A percentile compares a stretch with the other conserved stretches of the same genome.
These are phyloP conservation scores for Tichodroma muraria DNA, from an alignment of 2,113 vertebrate genomes.

Conservation along the genomic window DNA sequence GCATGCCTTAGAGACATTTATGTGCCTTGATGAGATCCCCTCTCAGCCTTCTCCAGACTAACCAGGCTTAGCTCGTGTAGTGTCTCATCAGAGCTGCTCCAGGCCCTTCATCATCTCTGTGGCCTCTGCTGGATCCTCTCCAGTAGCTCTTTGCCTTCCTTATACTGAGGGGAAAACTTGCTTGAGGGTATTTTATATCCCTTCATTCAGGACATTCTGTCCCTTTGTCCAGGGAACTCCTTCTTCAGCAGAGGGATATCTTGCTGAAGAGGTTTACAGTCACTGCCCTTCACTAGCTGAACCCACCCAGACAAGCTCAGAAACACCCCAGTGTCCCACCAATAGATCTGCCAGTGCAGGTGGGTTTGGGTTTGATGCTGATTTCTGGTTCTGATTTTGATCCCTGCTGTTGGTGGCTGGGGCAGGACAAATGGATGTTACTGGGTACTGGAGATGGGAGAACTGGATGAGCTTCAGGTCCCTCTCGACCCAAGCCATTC, in stretches of 20 bases:
- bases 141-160: background rate
- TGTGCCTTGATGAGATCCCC: background rate
- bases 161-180: background rate
- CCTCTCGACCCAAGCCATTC: background rate
- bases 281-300: rapidly evolving
- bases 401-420: rapidly evolving
- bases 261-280: background rate
- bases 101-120: background rate
- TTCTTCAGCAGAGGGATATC: background rate
- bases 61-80: background rate
- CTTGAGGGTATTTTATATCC: background rate
- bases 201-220: background rate
- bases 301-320: background rate
- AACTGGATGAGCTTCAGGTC: background rate
- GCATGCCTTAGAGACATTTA: background rate
- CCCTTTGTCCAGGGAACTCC: background rate
- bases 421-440: background rate
- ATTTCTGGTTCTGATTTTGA: background rate
- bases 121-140: background rate
- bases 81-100: background rate
- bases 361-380: background rate
- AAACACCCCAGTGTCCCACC: rapidly evolving
- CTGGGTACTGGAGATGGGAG: rapidly evolving
- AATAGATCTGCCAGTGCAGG: background rate
- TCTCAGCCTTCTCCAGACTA: too few species aligned